Base-by-base conservation (phyloP, 2,797 vertebrate species). In the Nasua narica region DNA sequence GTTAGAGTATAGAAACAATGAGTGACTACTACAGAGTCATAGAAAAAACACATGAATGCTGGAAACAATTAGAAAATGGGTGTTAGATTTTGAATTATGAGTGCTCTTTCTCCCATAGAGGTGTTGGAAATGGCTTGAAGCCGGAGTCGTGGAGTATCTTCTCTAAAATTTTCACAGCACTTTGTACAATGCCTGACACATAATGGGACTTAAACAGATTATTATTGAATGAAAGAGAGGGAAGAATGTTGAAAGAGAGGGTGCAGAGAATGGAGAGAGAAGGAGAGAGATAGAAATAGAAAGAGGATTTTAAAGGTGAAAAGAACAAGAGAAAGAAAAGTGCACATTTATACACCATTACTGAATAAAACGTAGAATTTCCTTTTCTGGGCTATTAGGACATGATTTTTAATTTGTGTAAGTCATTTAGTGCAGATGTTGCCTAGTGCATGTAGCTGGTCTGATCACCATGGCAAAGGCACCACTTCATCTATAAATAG, bases 391-490 rank as follows among this genome's bases (percentile, higher is more conserved):
- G 88, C 83, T 77, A 18, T 78, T 43, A 29, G 87, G 58, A 25
- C 48, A 16, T 1, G 81, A 48, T 40, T 65, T 91, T 82, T 74
- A 69, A 81, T 93, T 93, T 94, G 97, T 56, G 79, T n/a, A 81
- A 90, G 76, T 77, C 83, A 32, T 23, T 46, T 18, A 32, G 95
- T 79, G 48, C 70, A 97, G 98, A 96, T 77, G 25, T 62, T 62
- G 81, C 77, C 86, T 95, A 58, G 56, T 79, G 4, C 0, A 0
- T 23, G 21, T 35, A 37, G 88, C 23, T 92, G 84, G 90, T 96
- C 96, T 27, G 95, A 69, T 94, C 43, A 95, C 97, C 97, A 96
- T 94, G 98, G 97, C 97, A 93, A 96, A 93, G 90, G 70, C 95
- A 1, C 27, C 92, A 96, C 82, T 37, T 91, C 35, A 12, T 95